Evolutionary conservation across 2,797 vertebrate species (phyloP).

Genomic region (Syncerus caffer): DNA sequence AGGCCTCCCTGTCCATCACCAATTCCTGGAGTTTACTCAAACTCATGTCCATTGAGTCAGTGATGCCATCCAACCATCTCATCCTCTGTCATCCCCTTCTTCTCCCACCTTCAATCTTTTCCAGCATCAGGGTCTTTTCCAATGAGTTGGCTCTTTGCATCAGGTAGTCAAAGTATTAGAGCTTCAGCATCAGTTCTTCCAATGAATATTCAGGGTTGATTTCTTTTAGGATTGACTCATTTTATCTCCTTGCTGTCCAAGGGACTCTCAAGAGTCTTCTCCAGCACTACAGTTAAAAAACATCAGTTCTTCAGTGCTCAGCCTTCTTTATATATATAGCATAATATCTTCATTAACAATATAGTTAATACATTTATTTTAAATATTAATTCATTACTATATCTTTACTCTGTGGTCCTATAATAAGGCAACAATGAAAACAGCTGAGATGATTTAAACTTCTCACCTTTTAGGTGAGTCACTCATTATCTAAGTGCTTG

Average conservation of each 20-base stretch:
- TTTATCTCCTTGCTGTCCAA: background rate
- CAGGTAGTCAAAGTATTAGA: background rate
- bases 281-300: background rate
- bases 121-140: background rate
- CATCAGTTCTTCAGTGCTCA: background rate
- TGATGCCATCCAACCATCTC: background rate
- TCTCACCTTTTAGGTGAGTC: background rate
- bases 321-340: background rate
- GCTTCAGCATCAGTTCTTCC: background rate
- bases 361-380: background rate
- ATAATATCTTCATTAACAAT: background rate
- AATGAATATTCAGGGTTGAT: background rate
- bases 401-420: background rate
- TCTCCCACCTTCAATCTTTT: background rate
- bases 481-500: background rate
- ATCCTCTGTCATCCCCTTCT: background rate
- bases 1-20: background rate
- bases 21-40: background rate
- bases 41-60: background rate
- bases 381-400: background rate
- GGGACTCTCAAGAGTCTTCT: background rate
- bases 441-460: background rate
- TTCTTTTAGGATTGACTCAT: background rate
- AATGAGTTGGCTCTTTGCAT: background rate
- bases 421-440: constrained; percentile 12